Conservation (phyloP, 2,113 vertebrate genomes). For the Acanthisitta chloris region DNA sequence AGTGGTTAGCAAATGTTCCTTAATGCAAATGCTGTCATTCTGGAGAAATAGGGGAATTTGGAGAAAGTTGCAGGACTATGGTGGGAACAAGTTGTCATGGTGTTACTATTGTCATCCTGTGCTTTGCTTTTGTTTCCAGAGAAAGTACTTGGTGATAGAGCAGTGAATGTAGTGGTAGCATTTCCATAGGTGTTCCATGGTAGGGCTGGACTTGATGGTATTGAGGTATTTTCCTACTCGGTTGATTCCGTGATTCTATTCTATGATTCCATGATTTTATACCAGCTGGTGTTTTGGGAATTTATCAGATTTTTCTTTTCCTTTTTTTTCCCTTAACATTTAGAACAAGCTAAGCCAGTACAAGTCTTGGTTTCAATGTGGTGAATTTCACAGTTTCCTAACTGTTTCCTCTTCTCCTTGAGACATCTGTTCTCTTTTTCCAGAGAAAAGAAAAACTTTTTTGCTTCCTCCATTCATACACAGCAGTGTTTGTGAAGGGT, state of each 20-base stretch:
- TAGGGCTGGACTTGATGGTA: no score
- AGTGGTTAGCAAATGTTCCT: not conserved
- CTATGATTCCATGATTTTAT: no score
- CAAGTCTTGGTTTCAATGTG: not conserved
- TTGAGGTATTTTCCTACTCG: no score
- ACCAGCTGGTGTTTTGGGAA: not conserved
- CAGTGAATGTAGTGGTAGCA: not conserved
- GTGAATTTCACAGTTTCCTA: not conserved
- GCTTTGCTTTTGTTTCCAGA: not conserved
- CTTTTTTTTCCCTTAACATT: not conserved
- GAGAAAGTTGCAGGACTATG: not conserved
- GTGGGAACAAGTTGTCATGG: not conserved
- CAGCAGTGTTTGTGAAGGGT: not conserved
- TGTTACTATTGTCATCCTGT: not conserved
- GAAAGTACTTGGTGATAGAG: not conserved
- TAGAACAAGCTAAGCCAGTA: not conserved
- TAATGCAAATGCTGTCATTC: not conserved
- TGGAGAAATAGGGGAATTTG: not conserved
- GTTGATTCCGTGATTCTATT: no score
- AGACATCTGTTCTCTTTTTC: not conserved
- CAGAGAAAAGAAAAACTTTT: not conserved
- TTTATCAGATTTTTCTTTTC: not conserved
- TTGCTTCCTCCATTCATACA: not conserved
- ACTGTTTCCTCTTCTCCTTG: not conserved
- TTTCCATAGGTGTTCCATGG: not conserved